Conservation (phyloP, 2,113 vertebrate genomes). For the Sander vitreus region DNA sequence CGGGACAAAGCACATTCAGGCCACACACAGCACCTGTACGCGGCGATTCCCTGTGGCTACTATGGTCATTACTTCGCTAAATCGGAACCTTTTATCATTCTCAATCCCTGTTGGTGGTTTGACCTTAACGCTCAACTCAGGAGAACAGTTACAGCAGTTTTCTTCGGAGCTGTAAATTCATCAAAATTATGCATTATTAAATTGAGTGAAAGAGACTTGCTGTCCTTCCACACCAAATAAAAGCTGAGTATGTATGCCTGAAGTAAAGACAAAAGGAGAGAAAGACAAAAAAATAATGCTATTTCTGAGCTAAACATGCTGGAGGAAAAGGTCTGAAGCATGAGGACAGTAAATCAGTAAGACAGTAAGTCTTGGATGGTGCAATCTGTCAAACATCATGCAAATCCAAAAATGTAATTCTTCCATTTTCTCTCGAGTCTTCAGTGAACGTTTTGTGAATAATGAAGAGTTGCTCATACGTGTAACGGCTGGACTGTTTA, state of each 20-base stretch:
- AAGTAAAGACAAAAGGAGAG: not conserved
- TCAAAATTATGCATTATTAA: slow-evolving; percentile 50
- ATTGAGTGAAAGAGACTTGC: not conserved
- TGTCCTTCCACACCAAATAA: not conserved
- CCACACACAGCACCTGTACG: slow-evolving; percentile 29
- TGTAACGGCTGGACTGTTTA: not conserved
- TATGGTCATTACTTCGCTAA: slow-evolving; percentile 59
- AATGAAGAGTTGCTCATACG: too few relatives aligned
- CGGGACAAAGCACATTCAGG: not conserved
- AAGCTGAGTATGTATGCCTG: not conserved
- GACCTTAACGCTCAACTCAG: slow-evolving; percentile 61
- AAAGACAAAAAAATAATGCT: too few relatives aligned
- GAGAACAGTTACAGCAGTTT: slow-evolving; percentile 38
- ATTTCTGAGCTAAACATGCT: not conserved
- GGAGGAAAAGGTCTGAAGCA: not conserved
- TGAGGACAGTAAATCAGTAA: too few relatives aligned
- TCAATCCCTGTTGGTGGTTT: slow-evolving; percentile 20
- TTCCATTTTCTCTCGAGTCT: too few relatives aligned
- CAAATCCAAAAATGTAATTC: too few relatives aligned
- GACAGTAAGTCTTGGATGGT: not conserved
- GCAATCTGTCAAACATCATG: not conserved
- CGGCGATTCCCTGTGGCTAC: slow-evolving; percentile 26
- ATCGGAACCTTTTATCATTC: slow-evolving; percentile 45
- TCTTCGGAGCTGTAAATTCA: slow-evolving; percentile 45
- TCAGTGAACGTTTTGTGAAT: too few relatives aligned